Conservation (phyloP, 1,140 invertebrate species). For the Listronotus bonariensis region DNA sequence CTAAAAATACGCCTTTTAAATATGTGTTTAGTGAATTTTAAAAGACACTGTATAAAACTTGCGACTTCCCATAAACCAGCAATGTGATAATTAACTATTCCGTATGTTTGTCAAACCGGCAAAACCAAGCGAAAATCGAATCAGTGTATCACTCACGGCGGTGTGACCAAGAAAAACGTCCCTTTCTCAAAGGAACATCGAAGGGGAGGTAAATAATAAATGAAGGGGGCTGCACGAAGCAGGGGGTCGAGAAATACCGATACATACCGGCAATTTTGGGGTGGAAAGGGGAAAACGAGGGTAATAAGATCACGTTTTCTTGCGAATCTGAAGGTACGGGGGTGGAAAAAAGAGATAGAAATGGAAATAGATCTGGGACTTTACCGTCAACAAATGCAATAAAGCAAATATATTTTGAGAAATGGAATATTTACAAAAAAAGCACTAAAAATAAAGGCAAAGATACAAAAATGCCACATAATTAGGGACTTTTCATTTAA, state of each 20-base stretch:
- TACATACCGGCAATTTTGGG: slow-evolving; percentile 23
- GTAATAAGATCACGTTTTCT: slow-evolving; percentile 34
- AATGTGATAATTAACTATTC: slow-evolving; percentile 9
- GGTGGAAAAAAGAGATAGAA: slow-evolving; percentile 26
- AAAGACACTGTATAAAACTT: no score
- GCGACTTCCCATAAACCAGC: no score
- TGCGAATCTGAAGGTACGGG: slow-evolving; percentile 11
- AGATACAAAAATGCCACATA: no score
- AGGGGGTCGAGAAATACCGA: slow-evolving; percentile 26
- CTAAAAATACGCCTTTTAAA: no score
- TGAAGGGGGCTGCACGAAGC: slow-evolving; percentile 18
- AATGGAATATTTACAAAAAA: no score
- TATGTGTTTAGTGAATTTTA: no score
- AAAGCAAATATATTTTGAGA: no score
- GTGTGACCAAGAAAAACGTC: slow-evolving; percentile 11
- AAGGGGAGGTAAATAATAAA: slow-evolving; percentile 40
- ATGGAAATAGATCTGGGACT: slow-evolving; percentile 26
- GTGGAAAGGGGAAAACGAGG: slow-evolving; percentile 18
- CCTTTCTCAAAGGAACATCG: slow-evolving; percentile 14
- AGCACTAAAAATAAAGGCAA: no score
- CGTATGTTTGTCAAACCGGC: slow-evolving; percentile 27
- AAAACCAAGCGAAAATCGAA: slow-evolving; percentile 31
- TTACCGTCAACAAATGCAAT: no score
- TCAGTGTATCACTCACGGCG: slow-evolving; percentile 22
- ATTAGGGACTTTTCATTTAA: no score